Percentiles rank a stretch among this genome's conserved stretches.
phyloP scores from a whole-genome alignment of 2,797 vertebrate species.

The Centroberyx gerrardi region DNA sequence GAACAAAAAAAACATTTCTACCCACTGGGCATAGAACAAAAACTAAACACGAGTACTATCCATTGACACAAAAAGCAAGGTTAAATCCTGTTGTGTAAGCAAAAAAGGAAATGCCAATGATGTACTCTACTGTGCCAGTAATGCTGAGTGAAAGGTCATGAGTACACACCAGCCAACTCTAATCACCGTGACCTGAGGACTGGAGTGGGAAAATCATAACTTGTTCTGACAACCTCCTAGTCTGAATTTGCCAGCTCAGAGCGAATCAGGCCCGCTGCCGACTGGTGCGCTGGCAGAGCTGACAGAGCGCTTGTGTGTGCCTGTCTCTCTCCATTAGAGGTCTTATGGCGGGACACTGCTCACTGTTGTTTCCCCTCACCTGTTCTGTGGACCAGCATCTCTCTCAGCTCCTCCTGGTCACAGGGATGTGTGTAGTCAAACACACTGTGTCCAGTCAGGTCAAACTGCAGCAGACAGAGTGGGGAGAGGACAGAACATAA shows the following conservation, averaged over 20 bases:
- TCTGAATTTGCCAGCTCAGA: conserved; percentile 21
- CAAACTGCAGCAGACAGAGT: conserved; percentile 87
- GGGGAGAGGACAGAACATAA: conserved; percentile 35
- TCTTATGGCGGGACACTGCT: background rate
- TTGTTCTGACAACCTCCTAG: conserved; percentile 22
- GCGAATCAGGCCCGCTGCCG: conserved; percentile 5
- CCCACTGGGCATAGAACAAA: background rate
- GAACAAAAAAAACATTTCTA: too few relatives aligned
- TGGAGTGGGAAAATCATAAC: conserved; percentile 28
- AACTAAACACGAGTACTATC: background rate
- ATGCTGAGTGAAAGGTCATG: conserved; percentile 30
- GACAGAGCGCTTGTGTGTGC: conserved; percentile 15
- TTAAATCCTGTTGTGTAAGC: background rate
- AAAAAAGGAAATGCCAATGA: conserved; percentile 12
- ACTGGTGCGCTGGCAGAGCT: background rate
- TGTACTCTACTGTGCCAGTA: conserved; percentile 17
- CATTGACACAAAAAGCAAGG: background rate
- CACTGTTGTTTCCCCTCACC: conserved; percentile 82
- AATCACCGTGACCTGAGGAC: conserved; percentile 32
- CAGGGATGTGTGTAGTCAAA: conserved; percentile 99
- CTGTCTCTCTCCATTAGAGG: background rate
- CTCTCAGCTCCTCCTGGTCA: conserved; percentile 98
- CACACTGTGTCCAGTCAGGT: conserved; percentile 96
- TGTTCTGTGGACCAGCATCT: conserved; percentile 95
- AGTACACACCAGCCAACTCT: conserved; percentile 12